Evolutionary conservation across 2,888 invertebrate species (phyloP).

Genomic region (Stenichneumon culpator): DNA sequence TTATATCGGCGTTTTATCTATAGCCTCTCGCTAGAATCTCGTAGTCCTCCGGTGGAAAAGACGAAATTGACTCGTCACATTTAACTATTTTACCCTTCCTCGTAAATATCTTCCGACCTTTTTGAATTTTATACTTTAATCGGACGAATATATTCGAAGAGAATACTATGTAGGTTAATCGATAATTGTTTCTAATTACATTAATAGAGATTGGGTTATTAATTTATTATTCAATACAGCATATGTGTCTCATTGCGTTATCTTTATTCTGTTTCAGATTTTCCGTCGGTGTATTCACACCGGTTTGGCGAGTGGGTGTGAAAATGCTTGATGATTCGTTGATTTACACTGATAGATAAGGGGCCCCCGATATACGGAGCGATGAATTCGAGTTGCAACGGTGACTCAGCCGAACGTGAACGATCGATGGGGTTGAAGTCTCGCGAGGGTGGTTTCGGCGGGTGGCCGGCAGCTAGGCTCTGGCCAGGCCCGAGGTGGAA

Average conservation of each 20-base stretch:
- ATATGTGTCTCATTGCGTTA: background rate
- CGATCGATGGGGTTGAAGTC: conserved; percentile 74
- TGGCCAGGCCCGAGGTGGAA: conserved; percentile 57
- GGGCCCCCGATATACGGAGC: conserved; percentile 63
- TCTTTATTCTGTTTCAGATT: conserved; percentile 2
- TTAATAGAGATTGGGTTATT: background rate
- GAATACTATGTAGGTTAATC: background rate
- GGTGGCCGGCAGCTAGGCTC: conserved; percentile 53
- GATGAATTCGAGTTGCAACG: conserved; percentile 66
- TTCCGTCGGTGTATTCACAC: background rate
- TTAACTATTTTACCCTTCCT: conserved; percentile 25
- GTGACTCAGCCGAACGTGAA: conserved; percentile 75
- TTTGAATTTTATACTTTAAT: conserved; percentile 2
- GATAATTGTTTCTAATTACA: background rate
- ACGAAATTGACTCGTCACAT: conserved; percentile 60
- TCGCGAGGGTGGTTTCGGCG: conserved; percentile 33
- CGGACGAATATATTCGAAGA: background rate
- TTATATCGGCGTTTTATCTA: conserved; percentile 55
- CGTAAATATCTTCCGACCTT: background rate
- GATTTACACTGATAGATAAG: conserved; percentile 70
- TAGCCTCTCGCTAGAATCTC: background rate
- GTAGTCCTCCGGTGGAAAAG: background rate
- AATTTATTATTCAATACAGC: background rate
- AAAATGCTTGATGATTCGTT: conserved; percentile 66
- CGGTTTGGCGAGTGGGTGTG: conserved; percentile 51